Conservation (phyloP, 2,888 invertebrate genomes). For the Scotopteryx bipunctaria region DNA sequence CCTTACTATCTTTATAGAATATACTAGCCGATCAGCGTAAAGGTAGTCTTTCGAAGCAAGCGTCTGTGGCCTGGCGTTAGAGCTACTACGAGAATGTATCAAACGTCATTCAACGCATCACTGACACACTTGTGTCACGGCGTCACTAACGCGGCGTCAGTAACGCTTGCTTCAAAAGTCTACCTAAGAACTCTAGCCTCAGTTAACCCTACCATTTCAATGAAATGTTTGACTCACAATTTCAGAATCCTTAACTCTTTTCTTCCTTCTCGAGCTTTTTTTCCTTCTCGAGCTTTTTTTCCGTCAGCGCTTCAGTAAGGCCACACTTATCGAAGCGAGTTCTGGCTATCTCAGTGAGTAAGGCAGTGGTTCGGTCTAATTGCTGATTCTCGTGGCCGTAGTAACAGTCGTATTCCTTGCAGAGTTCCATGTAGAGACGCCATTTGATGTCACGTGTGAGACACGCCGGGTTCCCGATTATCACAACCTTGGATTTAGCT, state of each 20-base stretch:
- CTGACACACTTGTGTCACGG: too few species aligned
- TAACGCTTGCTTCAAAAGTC: too few species aligned
- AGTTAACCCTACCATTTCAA: too few species aligned
- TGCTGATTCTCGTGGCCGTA: constrained; percentile 60
- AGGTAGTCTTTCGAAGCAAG: too few species aligned
- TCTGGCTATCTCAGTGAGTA: constrained; percentile 51
- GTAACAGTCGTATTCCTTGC: constrained; percentile 55
- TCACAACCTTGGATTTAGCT: constrained; percentile 87
- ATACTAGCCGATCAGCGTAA: too few species aligned
- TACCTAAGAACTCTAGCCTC: too few species aligned
- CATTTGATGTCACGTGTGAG: constrained; percentile 61
- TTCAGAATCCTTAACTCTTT: neutral
- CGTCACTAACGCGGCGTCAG: too few species aligned
- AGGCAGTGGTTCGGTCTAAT: constrained; percentile 42
- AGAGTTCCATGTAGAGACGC: constrained; percentile 66
- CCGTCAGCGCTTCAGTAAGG: constrained; percentile 42
- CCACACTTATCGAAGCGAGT: constrained; percentile 51
- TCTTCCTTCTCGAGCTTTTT: neutral
- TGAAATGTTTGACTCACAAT: too few species aligned
- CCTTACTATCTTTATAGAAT: too few species aligned
- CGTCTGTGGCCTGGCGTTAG: too few species aligned
- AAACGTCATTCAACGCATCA: too few species aligned
- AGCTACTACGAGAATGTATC: too few species aligned
- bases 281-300: constrained; percentile 16
- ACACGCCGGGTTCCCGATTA: constrained; percentile 76